Base-by-base conservation (phyloP, 2,888 invertebrate genomes). In the Aproaerema taeniolella region DNA sequence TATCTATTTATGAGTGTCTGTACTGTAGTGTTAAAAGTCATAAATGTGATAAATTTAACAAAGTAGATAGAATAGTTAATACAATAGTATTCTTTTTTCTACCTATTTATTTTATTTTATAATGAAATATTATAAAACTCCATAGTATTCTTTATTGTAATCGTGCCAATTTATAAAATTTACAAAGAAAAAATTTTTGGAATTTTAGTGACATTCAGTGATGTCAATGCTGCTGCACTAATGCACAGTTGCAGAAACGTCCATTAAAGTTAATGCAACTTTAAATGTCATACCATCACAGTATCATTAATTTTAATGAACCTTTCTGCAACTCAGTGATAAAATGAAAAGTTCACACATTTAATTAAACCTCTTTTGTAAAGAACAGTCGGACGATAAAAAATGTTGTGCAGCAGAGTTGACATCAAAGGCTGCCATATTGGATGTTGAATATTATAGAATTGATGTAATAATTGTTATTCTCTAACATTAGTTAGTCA, bases 401-500 rank as follows among this genome's bases (percentile, higher is more conserved):
- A n/a, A n/a, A n/a, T n/a, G n/a, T n/a, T n/a, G n/a, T n/a, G n/a
- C n/a, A n/a, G n/a, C n/a, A n/a, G n/a, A n/a, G n/a, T n/a, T n/a
- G n/a, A n/a, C n/a, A n/a, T n/a, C n/a, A n/a, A n/a, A n/a, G n/a
- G n/a, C n/a, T 45, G 45, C 50, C 53, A 63, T 53, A 60, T 60
- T 58, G 55, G 47, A 62, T 61, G 61, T 47, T 52, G 50, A 47
- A 46, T 60, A 63, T 52, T 53, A 59, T 72, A 70, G 64, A 64
- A 63, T 72, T 66, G 66, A 60, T 76, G 73, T 76, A 69, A 47
- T 58, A 70, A 73, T 72, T 80, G 78, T 82, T 80, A 74, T 67
- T 70, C 68, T 69, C 60, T 61, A 58, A 67, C 59, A 68, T 53
- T 67, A 61, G 59, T 61, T 67, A 71, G 67, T 54, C 58, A 60